Percentiles rank a stretch among this genome's conserved stretches.
Evolutionary conservation across 2,888 invertebrate species (phyloP).

Genomic region (Lasioglossum zephyrum): DNA sequence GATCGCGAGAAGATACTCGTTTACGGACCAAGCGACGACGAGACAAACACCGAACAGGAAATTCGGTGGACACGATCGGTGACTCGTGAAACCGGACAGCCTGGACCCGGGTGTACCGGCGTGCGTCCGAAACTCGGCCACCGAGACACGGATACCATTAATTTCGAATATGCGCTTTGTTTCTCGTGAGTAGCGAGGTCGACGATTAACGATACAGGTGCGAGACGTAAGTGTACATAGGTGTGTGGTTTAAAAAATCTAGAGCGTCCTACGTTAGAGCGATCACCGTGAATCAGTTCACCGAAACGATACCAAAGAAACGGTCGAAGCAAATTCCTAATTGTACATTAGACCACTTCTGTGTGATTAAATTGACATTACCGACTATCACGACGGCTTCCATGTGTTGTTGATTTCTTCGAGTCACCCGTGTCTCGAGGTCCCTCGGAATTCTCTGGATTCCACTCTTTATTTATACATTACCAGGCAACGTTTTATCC

Average conservation of each 20-base stretch:
- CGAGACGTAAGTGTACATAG: constrained; percentile 54
- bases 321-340: constrained; percentile 58
- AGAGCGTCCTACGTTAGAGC: constrained; percentile 31
- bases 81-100: not conserved
- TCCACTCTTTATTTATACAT: not conserved
- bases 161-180: constrained; percentile 24
- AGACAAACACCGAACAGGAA: not conserved
- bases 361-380: constrained; percentile 51
- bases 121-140: constrained; percentile 18
- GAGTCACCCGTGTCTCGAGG: not conserved
- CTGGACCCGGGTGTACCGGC: not conserved
- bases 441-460: not conserved
- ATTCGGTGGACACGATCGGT: not conserved
- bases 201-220: constrained; percentile 26
- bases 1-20: constrained; percentile 63
- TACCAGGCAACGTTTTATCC: too few species aligned
- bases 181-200: constrained; percentile 25
- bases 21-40: constrained; percentile 70
- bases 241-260: constrained; percentile 38
- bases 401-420: constrained; percentile 10
- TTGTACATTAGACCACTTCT: constrained; percentile 54
- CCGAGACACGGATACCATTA: not conserved
- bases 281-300: constrained; percentile 72
- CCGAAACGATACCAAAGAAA: constrained; percentile 73
- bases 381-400: constrained; percentile 31